phyloP scores from a whole-genome alignment of 1,140 invertebrate species.

The Drosophila mayri region DNA sequence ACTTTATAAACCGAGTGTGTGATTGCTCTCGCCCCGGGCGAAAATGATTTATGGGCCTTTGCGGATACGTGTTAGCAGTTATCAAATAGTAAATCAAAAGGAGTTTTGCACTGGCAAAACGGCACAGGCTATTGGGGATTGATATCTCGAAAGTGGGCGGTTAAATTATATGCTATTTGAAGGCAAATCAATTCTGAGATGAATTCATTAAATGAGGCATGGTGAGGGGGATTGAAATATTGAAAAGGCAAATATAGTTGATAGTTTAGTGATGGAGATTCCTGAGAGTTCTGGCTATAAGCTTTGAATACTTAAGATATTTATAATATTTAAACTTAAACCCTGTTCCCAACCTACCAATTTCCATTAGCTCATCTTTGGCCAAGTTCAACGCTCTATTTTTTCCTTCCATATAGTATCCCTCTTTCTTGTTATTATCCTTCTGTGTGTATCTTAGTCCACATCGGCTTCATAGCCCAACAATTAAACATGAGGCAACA shows the following conservation, averaged over 20 bases:
- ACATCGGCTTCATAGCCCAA: constrained; percentile 19
- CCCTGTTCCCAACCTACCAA: too few species aligned
- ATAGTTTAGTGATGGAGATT: neutral
- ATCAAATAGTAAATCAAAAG: constrained; percentile 30
- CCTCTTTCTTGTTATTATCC: neutral
- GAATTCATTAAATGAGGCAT: neutral
- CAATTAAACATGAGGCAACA: constrained; percentile 29
- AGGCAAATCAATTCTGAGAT: constrained; percentile 2
- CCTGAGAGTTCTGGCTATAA: neutral
- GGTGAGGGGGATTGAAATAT: neutral
- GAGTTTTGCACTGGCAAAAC: constrained; percentile 13
- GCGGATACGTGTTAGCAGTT: constrained; percentile 33
- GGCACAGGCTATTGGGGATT: neutral
- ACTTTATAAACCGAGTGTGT: constrained; percentile 42
- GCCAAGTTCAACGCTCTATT: constrained; percentile 3
- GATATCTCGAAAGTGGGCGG: constrained; percentile 12
- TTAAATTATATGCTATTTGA: constrained; percentile 16
- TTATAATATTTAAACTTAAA: neutral
- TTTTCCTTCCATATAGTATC: neutral
- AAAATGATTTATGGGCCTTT: constrained; percentile 37
- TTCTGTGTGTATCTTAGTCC: neutral
- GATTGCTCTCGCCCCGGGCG: constrained; percentile 32
- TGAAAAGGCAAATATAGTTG: neutral
- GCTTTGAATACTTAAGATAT: too few species aligned
- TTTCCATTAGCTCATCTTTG: neutral